Percentiles rank a stretch among this genome's conserved stretches.
Conservation (phyloP, 2,888 invertebrate species). For the Zele albiditarsus region DNA sequence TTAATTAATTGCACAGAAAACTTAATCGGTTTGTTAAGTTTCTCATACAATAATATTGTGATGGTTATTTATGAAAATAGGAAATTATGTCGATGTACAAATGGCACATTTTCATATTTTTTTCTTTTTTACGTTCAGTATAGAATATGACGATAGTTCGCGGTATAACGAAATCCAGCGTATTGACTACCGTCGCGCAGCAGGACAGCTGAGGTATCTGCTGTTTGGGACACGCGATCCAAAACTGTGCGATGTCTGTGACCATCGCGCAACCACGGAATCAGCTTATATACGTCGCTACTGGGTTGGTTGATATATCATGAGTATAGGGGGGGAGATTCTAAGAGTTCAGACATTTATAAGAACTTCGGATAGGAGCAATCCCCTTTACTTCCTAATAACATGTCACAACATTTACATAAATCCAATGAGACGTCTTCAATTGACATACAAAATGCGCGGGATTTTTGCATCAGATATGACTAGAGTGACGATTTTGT, state of each 20-base stretch:
- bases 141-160: constrained; percentile 29
- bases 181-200: constrained; percentile 61
- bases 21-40: neutral
- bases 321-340: constrained; percentile 55
- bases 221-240: constrained; percentile 67
- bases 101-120: neutral
- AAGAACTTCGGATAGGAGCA: constrained; percentile 48
- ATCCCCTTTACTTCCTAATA: constrained; percentile 49
- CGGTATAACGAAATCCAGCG: constrained; percentile 43
- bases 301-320: constrained; percentile 36
- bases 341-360: constrained; percentile 50
- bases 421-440: constrained; percentile 52
- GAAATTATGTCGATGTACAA: neutral
- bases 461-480: neutral
- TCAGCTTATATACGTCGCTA: constrained; percentile 48
- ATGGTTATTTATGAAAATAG: neutral
- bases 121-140: neutral
- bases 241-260: constrained; percentile 64
- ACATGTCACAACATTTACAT: constrained; percentile 53
- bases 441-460: neutral
- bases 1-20: neutral
- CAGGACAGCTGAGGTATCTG: constrained; percentile 57
- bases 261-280: constrained; percentile 66
- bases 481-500: neutral
- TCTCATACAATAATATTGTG: neutral